A percentile compares a stretch with the other conserved stretches of the same genome.
These are phyloP conservation scores for Lycaena phlaeas DNA, from an alignment of 2,888 invertebrate genomes.

Conservation along the genomic window DNA sequence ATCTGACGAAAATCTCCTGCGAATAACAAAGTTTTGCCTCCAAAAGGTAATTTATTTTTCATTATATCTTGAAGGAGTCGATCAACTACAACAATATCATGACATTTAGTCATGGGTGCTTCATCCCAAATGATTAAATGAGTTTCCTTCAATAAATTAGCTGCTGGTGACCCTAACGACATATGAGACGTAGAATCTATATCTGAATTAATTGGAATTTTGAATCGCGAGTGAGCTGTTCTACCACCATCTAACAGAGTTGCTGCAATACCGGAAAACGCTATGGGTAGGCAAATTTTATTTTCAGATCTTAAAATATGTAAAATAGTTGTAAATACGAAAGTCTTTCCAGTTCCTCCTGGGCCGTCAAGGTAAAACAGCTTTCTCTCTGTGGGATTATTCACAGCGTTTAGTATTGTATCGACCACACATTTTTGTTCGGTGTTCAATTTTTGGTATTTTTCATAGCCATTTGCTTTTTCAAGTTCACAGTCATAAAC, in stretches of 20 bases:
- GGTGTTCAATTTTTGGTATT: slow-evolving; percentile 9
- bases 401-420: slow-evolving; percentile 6
- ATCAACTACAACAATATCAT: slow-evolving; percentile 21
- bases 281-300: too few relatives aligned
- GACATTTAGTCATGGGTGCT: slow-evolving; percentile 21
- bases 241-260: slow-evolving; percentile 6
- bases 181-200: slow-evolving; percentile 1
- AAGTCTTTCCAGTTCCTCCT: too few relatives aligned
- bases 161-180: slow-evolving; percentile 3
- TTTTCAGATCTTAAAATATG: too few relatives aligned
- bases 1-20: too few relatives aligned
- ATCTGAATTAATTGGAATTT: slow-evolving; percentile 5
- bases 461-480: slow-evolving; percentile 6
- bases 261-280: too few relatives aligned
- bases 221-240: slow-evolving; percentile 3
- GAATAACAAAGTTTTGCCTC: too few relatives aligned
- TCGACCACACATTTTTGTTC: slow-evolving; percentile 7
- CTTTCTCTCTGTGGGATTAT: slow-evolving; percentile 4
- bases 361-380: neutral
- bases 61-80: slow-evolving; percentile 22
- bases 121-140: slow-evolving; percentile 12
- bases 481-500: slow-evolving; percentile 3
- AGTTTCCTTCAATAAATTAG: too few relatives aligned
- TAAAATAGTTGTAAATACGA: too few relatives aligned
- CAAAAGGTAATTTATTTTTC: too few relatives aligned